These are phyloP conservation scores for Lasioglossum figueresi DNA, from an alignment of 2,888 invertebrate genomes.

Conservation along the genomic window DNA sequence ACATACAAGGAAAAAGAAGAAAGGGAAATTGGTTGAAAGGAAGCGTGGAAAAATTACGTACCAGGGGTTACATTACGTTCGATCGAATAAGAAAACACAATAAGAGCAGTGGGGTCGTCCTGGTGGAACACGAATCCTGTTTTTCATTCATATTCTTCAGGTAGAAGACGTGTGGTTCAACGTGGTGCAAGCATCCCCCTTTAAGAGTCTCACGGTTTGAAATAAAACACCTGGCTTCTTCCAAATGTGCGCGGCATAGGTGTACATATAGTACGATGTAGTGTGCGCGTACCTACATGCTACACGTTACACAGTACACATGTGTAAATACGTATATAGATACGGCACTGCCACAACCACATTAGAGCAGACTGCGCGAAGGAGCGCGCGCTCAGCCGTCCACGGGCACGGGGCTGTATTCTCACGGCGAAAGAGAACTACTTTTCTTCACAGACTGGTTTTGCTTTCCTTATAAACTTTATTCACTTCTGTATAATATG, in stretches of 20 bases:
- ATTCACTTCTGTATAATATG: slow-evolving; percentile 82
- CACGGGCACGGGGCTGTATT: slow-evolving; percentile 40
- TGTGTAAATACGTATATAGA: slow-evolving; percentile 14
- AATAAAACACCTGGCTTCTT: slow-evolving; percentile 79
- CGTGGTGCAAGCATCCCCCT: slow-evolving; percentile 75
- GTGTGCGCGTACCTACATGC: slow-evolving; percentile 15
- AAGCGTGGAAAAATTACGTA: slow-evolving; percentile 43
- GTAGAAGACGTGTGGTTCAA: slow-evolving; percentile 62
- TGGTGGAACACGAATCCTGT: slow-evolving; percentile 80
- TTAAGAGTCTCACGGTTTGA: slow-evolving; percentile 79
- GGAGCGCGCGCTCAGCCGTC: slow-evolving; percentile 17
- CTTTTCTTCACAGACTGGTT: slow-evolving; percentile 70
- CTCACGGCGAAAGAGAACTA: slow-evolving; percentile 53
- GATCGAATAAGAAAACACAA: slow-evolving; percentile 78
- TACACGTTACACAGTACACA: background rate
- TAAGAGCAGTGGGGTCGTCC: slow-evolving; percentile 73
- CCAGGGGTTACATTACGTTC: slow-evolving; percentile 73
- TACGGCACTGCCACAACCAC: slow-evolving; percentile 32
- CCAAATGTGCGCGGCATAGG: slow-evolving; percentile 37
- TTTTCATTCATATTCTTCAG: slow-evolving; percentile 79
- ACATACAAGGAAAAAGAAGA: slow-evolving; percentile 39
- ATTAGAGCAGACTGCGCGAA: slow-evolving; percentile 49
- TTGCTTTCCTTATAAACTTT: slow-evolving; percentile 81
- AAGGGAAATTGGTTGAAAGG: slow-evolving; percentile 54
- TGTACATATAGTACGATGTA: background rate